Conservation (phyloP, 2,797 vertebrate species). For the Darevskia nairensis region DNA sequence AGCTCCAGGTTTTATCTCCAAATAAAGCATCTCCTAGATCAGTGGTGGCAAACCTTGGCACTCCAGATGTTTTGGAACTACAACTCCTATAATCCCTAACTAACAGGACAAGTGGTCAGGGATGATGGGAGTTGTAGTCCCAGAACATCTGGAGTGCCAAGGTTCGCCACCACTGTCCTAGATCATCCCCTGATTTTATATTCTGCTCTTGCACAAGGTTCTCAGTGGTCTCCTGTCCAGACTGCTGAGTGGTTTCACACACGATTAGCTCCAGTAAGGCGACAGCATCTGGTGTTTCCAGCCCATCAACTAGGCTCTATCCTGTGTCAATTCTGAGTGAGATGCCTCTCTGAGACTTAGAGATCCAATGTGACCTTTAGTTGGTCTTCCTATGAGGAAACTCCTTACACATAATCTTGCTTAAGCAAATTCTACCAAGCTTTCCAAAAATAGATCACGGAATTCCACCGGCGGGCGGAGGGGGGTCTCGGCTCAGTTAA, state of each 20-base stretch:
- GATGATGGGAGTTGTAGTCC: too few species aligned
- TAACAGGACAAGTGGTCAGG: too few species aligned
- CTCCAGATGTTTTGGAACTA: too few species aligned
- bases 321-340: background rate
- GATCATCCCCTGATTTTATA: background rate
- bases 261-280: background rate
- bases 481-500: conserved; percentile 16
- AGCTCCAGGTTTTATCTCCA: background rate
- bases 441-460: conserved; percentile 20
- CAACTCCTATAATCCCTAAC: too few species aligned
- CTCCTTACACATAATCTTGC: background rate
- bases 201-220: background rate
- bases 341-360: background rate
- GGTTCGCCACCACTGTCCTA: background rate
- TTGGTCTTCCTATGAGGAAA: background rate
- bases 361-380: background rate
- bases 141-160: too few species aligned
- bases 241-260: background rate
- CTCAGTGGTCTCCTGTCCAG: background rate
- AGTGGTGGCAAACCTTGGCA: background rate
- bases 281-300: background rate
- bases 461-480: background rate
- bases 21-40: background rate
- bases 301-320: background rate
- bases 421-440: conserved; percentile 14